Evolutionary conservation across 2,797 vertebrate species (phyloP), one percentile per base, ranked within the genome.

Genomic region (Myotis planiceps): DNA sequence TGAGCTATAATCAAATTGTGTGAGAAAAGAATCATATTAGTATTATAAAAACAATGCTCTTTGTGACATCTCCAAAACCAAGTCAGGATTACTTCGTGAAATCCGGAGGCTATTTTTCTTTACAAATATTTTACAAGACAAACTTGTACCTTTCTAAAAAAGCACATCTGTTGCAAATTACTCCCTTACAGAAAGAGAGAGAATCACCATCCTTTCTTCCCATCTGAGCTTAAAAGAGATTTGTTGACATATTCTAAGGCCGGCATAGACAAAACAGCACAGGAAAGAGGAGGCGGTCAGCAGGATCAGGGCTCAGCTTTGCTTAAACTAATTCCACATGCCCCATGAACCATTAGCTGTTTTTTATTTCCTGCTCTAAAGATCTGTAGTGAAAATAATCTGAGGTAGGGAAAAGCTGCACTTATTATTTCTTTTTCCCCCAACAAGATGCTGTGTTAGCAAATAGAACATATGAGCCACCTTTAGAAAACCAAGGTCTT

Each of bases 351-450:
- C 98, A 98, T 98, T 98, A 99, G 98, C 98, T 99, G 98, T 97
- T 99, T 99, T 99, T 98, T 99, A 99, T 99, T 99, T 99, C 99
- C 99, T 99, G 98, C 98, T 98, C 98, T 98, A 99, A 99, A 99
- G 99, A 99, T 97, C 97, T 96, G 76, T 72, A 95, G 95, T 97
- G 95, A 98, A 98, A 98, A 97, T 97, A 98, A 98, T 94, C 96
- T 96, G 58, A 81, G 83, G n/a, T 82, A 97, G 49, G 87, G 79
- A 96, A 98, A 98, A 97, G 90, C 95, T 92, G 78, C 47, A 69
- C 94, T 97, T 98, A 68, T 63, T 95, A 76, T 93, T 91, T 97
- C 42, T 88, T 90, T 87, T n/a, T 1, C 1, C 76, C 84, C 71
- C 95, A 98, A 94, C 84, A 97, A 97, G 97, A 97, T 97, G 97